Conservation (phyloP, 2,888 invertebrate genomes). For the Pasiphila rectangulata region DNA sequence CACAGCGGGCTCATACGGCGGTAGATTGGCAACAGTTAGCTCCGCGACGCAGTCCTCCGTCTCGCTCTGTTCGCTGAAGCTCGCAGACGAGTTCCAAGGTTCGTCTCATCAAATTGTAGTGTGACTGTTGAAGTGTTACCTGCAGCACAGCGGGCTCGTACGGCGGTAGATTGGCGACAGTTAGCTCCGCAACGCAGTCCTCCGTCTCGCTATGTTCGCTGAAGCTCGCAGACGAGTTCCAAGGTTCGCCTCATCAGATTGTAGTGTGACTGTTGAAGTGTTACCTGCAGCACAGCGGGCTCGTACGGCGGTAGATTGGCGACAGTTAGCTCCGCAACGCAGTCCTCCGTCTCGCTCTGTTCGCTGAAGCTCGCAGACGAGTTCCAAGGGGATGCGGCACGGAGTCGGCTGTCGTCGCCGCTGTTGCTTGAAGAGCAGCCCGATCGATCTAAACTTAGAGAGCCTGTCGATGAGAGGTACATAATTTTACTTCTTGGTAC, state of each 20-base stretch:
- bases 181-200: constrained; percentile 60
- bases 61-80: no score
- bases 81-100: no score
- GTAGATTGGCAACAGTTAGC: no score
- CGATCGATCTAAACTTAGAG: constrained; percentile 63
- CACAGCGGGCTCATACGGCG: no score
- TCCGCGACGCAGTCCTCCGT: no score
- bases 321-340: constrained; percentile 64
- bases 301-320: constrained; percentile 68
- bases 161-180: constrained; percentile 67
- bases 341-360: constrained; percentile 64
- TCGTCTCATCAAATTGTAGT: no score
- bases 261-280: no score
- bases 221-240: constrained; percentile 61
- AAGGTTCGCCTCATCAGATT: no score
- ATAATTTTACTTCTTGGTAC: no score
- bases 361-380: constrained; percentile 69
- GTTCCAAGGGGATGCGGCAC: constrained; percentile 73
- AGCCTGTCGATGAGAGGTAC: constrained; percentile 54
- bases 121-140: no score
- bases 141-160: constrained; percentile 59
- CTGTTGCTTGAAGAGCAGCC: constrained; percentile 71
- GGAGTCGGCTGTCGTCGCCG: constrained; percentile 57
- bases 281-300: constrained; percentile 57
- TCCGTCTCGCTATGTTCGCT: constrained; percentile 70